Conservation (phyloP, 1,140 invertebrate genomes). For the Drosophila miranda region DNA sequence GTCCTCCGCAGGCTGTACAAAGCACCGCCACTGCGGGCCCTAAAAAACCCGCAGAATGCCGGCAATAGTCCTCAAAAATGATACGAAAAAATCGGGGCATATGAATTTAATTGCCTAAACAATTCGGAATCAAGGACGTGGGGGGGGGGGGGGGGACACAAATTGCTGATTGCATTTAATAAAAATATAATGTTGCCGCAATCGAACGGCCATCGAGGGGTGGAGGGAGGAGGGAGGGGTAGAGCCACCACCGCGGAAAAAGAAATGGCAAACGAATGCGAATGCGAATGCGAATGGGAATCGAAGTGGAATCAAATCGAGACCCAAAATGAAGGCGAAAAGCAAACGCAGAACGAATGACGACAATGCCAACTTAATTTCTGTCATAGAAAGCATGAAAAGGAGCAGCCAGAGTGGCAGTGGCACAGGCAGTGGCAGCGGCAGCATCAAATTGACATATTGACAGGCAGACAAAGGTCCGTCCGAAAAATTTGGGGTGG, state of each 20-base stretch:
- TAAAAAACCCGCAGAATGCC: conserved; percentile 20
- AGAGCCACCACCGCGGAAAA: conserved; percentile 22
- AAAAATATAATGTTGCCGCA: conserved; percentile 50
- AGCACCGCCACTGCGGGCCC: too few species aligned
- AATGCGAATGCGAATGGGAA: conserved; percentile 26
- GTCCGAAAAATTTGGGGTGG: conserved; percentile 4
- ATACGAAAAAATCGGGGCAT: conserved; percentile 63
- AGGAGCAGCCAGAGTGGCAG: conserved; percentile 51
- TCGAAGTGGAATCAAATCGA: conserved; percentile 56
- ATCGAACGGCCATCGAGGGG: not conserved
- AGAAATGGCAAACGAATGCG: conserved; percentile 44
- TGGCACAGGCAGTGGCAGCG: not conserved
- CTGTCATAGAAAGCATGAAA: conserved; percentile 67
- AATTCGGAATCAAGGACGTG: conserved; percentile 58
- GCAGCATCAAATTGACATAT: conserved; percentile 67
- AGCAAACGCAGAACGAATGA: conserved; percentile 40
- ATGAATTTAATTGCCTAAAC: conserved; percentile 74
- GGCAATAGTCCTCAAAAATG: conserved; percentile 23
- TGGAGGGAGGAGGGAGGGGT: not conserved
- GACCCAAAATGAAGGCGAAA: conserved; percentile 44
- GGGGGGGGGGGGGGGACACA: too few species aligned
- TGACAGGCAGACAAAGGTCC: conserved; percentile 71
- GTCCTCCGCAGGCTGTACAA: too few species aligned
- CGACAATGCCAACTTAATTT: conserved; percentile 77
- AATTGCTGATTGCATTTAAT: conserved; percentile 61